Evolutionary conservation across 2,888 invertebrate genomes (phyloP), one percentile per base, ranked within the genome.

Genomic region (Strigamia crassipes): DNA sequence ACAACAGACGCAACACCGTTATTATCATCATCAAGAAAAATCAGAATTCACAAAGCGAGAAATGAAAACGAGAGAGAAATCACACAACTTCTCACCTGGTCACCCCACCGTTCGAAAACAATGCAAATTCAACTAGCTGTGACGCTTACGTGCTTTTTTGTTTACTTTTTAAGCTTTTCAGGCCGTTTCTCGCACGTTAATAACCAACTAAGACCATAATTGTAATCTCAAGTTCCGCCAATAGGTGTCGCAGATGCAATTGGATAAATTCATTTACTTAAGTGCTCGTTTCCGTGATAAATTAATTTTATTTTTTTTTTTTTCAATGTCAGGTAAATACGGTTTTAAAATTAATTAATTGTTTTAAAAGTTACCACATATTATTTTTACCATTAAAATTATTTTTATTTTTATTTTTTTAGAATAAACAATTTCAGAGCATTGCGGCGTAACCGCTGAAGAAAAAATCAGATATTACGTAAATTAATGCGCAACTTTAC

Each of bases 401-500:
- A n/a, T n/a, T n/a, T 6, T n/a, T 1, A 15, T n/a, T n/a, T n/a
- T n/a, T n/a, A n/a, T n/a, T n/a, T 51, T n/a, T 51, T n/a, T 51
- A n/a, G 9, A 13, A 15, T 15, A 51, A 56, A 56, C 15, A 10
- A 46, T 46, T 46, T 46, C 15, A 6, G 10, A 5, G 38, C 38
- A 38, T 6, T 38, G 10, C 38, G 6, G 38, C 4, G 5, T 46
- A 46, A 46, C 15, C 46, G 46, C 5, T 46, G 6, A 9, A 9
- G 56, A 21, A 18, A 18, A 18, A 56, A 56, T 56, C 56, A 56
- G 56, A 56, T 18, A 56, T 56, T 56, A 56, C 56, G 56, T 56
- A 56, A 56, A 56, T 56, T 56, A 56, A 56, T 56, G 56, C 56
- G 56, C 56, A 56, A 56, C 56, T 56, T 56, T 56, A 56, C 56